Conservation (phyloP, 2,113 vertebrate species). For the Thermophis baileyi region DNA sequence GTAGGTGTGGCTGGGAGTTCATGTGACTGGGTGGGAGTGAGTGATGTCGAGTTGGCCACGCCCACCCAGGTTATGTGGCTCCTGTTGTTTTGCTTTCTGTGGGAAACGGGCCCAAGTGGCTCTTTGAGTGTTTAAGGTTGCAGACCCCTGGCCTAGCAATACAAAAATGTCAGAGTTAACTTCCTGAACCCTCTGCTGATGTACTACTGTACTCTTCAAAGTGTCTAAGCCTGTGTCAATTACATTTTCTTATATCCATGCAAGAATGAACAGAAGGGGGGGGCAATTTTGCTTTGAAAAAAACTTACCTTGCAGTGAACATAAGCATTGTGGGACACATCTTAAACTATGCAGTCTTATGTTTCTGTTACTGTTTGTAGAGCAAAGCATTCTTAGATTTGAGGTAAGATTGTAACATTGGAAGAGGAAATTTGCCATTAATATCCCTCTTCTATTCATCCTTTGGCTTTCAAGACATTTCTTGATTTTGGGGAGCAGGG, state of each 20-base stretch:
- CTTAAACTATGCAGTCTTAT: not conserved
- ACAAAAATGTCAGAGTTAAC: not conserved
- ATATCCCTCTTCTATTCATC: not conserved
- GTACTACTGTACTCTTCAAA: not conserved
- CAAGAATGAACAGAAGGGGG: not conserved
- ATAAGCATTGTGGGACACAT: not conserved
- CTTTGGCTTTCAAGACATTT: not conserved
- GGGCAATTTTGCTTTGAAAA: not conserved
- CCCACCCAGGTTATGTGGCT: no score
- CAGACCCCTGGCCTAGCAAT: not conserved
- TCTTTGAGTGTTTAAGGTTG: no score
- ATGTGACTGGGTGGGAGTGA: no score
- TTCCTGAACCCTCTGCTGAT: conserved; percentile 2
- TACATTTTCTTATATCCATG: not conserved
- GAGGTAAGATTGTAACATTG: not conserved
- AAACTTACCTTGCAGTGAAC: not conserved
- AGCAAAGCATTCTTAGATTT: not conserved
- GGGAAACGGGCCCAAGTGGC: no score
- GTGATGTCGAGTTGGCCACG: no score
- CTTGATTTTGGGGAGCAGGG: not conserved
- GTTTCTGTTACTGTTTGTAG: not conserved
- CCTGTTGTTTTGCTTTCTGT: no score
- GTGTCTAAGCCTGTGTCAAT: not conserved
- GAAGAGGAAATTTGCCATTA: not conserved
- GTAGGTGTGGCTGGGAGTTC: no score